Evolutionary conservation across 2,113 vertebrate species (phyloP).

Genomic region (Pterophyllum scalare): DNA sequence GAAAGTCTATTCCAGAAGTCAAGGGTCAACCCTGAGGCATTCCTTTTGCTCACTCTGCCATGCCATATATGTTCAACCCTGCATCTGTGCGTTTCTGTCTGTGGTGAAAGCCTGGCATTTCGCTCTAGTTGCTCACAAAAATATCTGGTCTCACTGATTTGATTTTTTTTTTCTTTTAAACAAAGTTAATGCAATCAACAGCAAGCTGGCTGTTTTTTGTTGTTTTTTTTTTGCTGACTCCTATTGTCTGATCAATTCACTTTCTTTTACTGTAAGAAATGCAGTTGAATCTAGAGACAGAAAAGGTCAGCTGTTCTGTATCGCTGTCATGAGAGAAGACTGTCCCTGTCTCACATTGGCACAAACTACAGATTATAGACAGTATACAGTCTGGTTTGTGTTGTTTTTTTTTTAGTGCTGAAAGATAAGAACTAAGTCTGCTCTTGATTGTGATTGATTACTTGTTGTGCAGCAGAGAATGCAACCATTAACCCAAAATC

Average conservation of each 20-base stretch:
- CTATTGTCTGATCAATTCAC: neutral
- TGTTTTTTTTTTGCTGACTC: neutral
- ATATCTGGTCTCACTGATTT: neutral
- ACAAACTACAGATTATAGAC: neutral
- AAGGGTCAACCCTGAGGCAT: slow-evolving; percentile 74
- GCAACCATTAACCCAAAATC: neutral
- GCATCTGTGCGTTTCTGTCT: neutral
- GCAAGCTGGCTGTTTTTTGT: neutral
- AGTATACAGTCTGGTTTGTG: neutral
- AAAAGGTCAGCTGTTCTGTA: neutral
- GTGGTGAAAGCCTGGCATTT: neutral
- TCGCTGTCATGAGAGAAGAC: neutral
- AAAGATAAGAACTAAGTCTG: neutral
- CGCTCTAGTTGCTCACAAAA: neutral
- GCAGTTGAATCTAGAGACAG: neutral
- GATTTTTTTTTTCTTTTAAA: slow-evolving; percentile 6
- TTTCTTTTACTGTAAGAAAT: neutral
- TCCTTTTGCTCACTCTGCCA: slow-evolving; percentile 71
- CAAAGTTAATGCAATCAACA: neutral
- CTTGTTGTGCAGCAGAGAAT: neutral
- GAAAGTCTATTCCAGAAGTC: slow-evolving; percentile 76
- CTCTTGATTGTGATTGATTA: neutral
- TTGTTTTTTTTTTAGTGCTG: neutral
- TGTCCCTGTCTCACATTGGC: slow-evolving; percentile 11
- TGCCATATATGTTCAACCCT: slow-evolving; percentile 35